phyloP scores from a whole-genome alignment of 35 echinoderm and acorn worm genomes.

The Nesometra sesokonis region DNA sequence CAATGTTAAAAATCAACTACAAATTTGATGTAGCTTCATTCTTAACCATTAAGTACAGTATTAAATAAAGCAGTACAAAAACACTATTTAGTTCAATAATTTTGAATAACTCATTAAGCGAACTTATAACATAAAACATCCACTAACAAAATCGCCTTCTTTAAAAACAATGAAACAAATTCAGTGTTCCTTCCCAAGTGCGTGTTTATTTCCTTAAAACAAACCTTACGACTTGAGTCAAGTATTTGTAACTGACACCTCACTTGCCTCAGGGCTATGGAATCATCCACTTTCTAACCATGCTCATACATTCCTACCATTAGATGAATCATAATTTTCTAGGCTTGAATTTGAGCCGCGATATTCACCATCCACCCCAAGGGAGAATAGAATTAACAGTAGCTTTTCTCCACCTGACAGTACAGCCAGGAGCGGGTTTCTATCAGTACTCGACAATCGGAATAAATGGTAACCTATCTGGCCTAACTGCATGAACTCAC shows the following conservation, averaged over 20 bases:
- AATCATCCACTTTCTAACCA: too few species aligned
- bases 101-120: too few species aligned
- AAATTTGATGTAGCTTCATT: too few species aligned
- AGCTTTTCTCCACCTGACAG: background rate
- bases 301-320: background rate
- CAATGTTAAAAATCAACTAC: too few species aligned
- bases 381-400: background rate
- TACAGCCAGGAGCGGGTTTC: background rate
- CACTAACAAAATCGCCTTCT: background rate
- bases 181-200: background rate
- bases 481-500: background rate
- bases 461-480: background rate
- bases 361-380: background rate
- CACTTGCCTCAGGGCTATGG: background rate
- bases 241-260: background rate
- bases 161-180: background rate
- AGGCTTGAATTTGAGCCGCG: background rate
- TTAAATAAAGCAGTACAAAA: too few species aligned
- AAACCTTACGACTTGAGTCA: background rate
- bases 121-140: too few species aligned
- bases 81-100: too few species aligned
- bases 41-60: too few species aligned
- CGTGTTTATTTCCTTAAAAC: background rate
- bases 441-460: background rate
- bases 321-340: background rate